Conservation (phyloP, 2,888 invertebrate species). For the Apoderus coryli region DNA sequence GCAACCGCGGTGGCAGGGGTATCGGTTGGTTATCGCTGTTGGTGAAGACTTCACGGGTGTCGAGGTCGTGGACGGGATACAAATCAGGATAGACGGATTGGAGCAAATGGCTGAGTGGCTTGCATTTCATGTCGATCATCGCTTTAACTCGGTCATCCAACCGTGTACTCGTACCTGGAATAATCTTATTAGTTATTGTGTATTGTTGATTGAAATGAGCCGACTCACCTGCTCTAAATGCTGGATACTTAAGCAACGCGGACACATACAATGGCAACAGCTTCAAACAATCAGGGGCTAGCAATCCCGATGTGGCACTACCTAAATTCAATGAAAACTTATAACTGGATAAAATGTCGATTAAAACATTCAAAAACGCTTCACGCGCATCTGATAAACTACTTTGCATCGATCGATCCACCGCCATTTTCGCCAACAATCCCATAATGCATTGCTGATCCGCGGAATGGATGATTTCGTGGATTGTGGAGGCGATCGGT, state of each 20-base stretch:
- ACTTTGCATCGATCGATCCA: constrained; percentile 75
- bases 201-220: no score
- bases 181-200: no score
- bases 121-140: constrained; percentile 85
- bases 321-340: constrained; percentile 50
- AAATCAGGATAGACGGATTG: constrained; percentile 84
- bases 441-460: constrained; percentile 91
- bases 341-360: constrained; percentile 74
- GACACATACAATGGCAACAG: constrained; percentile 80
- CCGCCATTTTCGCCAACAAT: constrained; percentile 93
- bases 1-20: constrained; percentile 62
- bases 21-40: constrained; percentile 30
- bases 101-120: constrained; percentile 68
- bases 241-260: constrained; percentile 77
- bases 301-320: constrained; percentile 44
- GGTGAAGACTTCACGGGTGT: constrained; percentile 25
- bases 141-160: constrained; percentile 87
- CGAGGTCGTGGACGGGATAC: constrained; percentile 70
- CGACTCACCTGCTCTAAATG: constrained; percentile 77
- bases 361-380: constrained; percentile 88
- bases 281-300: constrained; percentile 62
- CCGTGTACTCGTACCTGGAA: constrained; percentile 76
- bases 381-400: constrained; percentile 88
- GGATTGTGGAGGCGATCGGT: constrained; percentile 71
- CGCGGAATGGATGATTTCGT: constrained; percentile 77